Evolutionary conservation across 2,888 invertebrate species (phyloP).

Genomic region (Idaea aversata): DNA sequence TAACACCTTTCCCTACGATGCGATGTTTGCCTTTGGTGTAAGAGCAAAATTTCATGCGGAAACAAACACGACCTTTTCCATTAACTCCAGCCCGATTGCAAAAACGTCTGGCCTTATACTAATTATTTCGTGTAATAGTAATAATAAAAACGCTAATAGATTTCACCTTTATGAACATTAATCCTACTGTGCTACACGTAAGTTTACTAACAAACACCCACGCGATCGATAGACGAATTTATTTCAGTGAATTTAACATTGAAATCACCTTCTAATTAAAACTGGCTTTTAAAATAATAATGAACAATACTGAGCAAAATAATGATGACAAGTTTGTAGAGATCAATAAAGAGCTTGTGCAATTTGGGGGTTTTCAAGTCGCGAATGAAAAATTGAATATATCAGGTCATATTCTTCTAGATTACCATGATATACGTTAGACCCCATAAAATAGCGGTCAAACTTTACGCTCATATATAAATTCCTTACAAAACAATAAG

Average conservation of each 20-base stretch:
- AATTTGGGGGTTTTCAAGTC: no score
- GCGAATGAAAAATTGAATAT: no score
- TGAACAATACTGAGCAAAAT: not conserved
- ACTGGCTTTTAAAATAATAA: not conserved
- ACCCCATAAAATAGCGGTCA: no score
- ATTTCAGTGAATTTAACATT: not conserved
- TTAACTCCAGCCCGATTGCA: slow-evolving; percentile 2
- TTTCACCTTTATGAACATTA: slow-evolving; percentile 15
- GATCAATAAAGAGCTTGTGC: no score
- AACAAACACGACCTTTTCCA: no score
- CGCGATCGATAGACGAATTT: not conserved
- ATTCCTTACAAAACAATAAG: no score
- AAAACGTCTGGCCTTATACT: slow-evolving; percentile 9
- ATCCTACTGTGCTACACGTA: slow-evolving; percentile 6
- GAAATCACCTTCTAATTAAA: not conserved
- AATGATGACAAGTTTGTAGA: not conserved
- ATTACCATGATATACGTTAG: no score
- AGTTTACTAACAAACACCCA: slow-evolving; percentile 2
- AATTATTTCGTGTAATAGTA: slow-evolving; percentile 19
- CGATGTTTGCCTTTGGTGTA: no score
- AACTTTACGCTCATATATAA: no score
- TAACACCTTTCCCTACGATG: no score
- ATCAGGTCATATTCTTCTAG: no score
- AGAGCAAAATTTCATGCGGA: no score
- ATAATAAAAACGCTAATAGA: slow-evolving; percentile 21